Conservation (phyloP, 2,113 vertebrate genomes). For the Mustela nigripes region DNA sequence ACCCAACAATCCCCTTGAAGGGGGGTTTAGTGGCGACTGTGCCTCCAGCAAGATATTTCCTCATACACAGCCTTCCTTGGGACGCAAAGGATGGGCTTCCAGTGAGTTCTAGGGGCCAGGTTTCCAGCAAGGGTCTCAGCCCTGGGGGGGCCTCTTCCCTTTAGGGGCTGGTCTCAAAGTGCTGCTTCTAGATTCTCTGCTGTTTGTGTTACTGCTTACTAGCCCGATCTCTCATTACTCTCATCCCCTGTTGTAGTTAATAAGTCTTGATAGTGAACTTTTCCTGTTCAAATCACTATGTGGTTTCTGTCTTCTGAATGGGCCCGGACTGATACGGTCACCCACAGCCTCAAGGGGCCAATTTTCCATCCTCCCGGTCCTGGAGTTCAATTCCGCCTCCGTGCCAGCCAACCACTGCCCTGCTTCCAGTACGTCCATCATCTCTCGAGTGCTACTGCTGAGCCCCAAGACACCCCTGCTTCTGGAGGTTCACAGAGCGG, state of each 20-base stretch:
- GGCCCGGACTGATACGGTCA: background rate
- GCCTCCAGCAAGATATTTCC: background rate
- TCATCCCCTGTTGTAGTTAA: background rate
- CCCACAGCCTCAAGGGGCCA: background rate
- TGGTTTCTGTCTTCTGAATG: constrained; percentile 42
- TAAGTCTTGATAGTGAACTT: constrained; percentile 16
- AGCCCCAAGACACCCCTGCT: background rate
- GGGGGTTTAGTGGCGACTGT: background rate
- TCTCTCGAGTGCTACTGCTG: background rate
- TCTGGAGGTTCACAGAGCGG: background rate
- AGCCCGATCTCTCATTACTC: background rate
- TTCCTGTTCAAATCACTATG: background rate
- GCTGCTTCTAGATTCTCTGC: background rate
- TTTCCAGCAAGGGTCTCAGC: background rate
- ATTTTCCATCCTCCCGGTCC: background rate
- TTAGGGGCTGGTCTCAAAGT: background rate
- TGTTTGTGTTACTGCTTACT: background rate
- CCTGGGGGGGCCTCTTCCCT: background rate
- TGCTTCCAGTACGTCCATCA: background rate
- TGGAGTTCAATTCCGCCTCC: background rate
- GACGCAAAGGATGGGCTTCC: background rate
- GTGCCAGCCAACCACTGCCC: background rate
- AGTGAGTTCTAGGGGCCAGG: background rate
- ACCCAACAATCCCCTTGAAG: background rate
- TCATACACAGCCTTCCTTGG: background rate